Base-by-base conservation (phyloP, 2,113 vertebrate species). In the Micromys minutus region DNA sequence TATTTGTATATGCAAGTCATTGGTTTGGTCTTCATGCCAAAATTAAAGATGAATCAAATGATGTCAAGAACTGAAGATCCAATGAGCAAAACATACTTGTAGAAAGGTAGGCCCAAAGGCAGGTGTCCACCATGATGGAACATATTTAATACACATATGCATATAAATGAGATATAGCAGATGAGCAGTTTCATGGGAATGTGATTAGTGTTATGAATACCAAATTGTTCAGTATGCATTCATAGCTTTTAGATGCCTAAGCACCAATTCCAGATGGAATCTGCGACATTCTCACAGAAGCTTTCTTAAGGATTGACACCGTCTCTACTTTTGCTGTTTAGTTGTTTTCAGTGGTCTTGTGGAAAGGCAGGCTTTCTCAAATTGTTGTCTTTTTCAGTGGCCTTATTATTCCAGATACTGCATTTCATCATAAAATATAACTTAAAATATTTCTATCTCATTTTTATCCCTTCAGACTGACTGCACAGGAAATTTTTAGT, bases 381-480 rank as follows among this genome's bases (percentile, higher is more conserved):
- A 47, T 84, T 55, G 36, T 17, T 63, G 39, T 63, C 31, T 74
- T 16, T 72, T 34, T 94, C 83, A 75, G 21, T 69, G 22, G 39
- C 31, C 3, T 63, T 17, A 34, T 79, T 90, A 69, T 85, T 88
- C 47, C 71, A 55, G 67, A 16, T 47, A n/a, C 52, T 87, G 7
- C 57, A 34, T 90, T 87, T 67, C 2, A 59, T 77, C 65, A 19
- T 7, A 50, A 45, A 74, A 55, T 57, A 19, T n/a, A 81, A 93
- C 36, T 55, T 69, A 87, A 94, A 88, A 69, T 21, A 89, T 85
- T 90, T 52, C 1, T 69, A 21, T 71, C n/a, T 95, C n/a, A 85
- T 88, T 93, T 59, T 93, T 84, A 31, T 81, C 31, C 81, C 17
- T 39, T 87, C 86, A 79, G 22, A 63, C 10, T 50, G 50, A 77